Base-by-base conservation (phyloP, 2,888 invertebrate genomes). In the Brenthis daphne region DNA sequence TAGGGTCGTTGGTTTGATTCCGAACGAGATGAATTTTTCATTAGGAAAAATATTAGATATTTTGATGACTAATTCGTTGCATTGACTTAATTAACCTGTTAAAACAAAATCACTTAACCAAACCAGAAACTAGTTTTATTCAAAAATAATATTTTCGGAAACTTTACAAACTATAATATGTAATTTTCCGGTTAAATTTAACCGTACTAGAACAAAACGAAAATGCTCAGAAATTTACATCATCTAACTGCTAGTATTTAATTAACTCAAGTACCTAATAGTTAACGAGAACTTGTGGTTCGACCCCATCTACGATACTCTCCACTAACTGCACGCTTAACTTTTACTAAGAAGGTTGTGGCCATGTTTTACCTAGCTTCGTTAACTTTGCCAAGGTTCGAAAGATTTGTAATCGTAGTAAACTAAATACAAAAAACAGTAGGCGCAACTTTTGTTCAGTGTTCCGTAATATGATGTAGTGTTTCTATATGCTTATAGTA, bases 371-470 rank as follows among this genome's bases (percentile, higher is more conserved):
- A 56, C 43, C 61, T 61, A 61, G 60, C 66, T 20, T 55, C 54
- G 48, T 60, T 66, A 60, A 66, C 66, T 66, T 54, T 48, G 61
- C 55, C 61, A 61, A 67, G 58, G 55, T 48, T 60, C 54, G 47
- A 60, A 60, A 60, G 20, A 60, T 54, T 66, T 48, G 58, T 66
- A 56, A 37, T 57, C 20, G 51, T 57, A 37, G 33, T 60, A 60
- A 65, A 58, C 58, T 57, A n/a, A n/a, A n/a, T n/a, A 43, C 16
- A 20, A 20, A 58, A 58, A 47, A 53, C 20, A 53, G 29, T 58
- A 47, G 53, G 65, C 43, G 43, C 29, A 47, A 53, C 24, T 48
- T 43, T 60, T 60, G 29, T 60, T 33, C 33, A 60, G 50, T 60
- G 50, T 60, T 60, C 12, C 60, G 50, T 60, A 16, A 60, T 50